phyloP scores from a whole-genome alignment of 2,797 vertebrate genomes.

The Acrossocheilus fasciatus region DNA sequence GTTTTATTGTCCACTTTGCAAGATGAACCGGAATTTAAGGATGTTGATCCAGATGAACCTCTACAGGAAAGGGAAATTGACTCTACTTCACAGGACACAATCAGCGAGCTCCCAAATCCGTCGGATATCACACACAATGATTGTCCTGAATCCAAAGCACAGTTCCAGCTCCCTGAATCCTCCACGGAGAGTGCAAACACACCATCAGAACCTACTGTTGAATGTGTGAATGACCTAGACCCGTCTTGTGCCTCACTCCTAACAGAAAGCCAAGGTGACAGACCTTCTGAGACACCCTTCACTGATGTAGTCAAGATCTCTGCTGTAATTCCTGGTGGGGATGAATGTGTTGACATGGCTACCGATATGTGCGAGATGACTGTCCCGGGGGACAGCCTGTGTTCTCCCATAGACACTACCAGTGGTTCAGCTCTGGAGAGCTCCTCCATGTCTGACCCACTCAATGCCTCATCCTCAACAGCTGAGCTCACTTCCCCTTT shows the following conservation, averaged over 20 bases:
- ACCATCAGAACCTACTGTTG: background rate
- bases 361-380: background rate
- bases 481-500: conserved; percentile 11
- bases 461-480: conserved; percentile 3
- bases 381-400: background rate
- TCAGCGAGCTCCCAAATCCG: background rate
- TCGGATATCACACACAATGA: conserved; percentile 3
- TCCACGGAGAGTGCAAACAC: background rate
- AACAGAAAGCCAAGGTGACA: background rate
- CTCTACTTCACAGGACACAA: conserved; percentile 15
- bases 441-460: conserved; percentile 14
- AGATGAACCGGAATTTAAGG: background rate
- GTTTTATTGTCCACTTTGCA: background rate
- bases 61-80: conserved; percentile 19
- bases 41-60: conserved; percentile 2
- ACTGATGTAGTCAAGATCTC: conserved; percentile 2
- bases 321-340: background rate
- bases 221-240: conserved; percentile 6
- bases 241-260: background rate
- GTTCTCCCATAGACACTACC: conserved; percentile 11
- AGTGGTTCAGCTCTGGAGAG: background rate
- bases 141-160: conserved; percentile 9
- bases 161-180: background rate
- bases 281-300: background rate
- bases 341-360: conserved; percentile 1